phyloP scores from a whole-genome alignment of 1,140 invertebrate species.

The Tribolium madens region DNA sequence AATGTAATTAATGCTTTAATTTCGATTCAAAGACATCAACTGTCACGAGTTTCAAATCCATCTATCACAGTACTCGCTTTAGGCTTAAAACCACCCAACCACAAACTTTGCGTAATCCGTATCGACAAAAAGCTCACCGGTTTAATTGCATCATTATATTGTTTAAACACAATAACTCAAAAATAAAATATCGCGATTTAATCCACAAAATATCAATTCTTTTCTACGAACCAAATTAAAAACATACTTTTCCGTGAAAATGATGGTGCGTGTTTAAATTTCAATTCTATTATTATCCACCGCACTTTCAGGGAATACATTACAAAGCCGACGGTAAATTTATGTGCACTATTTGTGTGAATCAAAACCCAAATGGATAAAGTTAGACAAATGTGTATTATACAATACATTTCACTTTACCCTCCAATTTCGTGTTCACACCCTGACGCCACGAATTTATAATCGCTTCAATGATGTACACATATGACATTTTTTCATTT shows the following conservation, averaged over 20 bases:
- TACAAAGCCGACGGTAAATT: slow-evolving; percentile 42
- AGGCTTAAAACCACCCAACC: slow-evolving; percentile 40
- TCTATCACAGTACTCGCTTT: slow-evolving; percentile 37
- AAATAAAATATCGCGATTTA: slow-evolving; percentile 3
- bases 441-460: slow-evolving; percentile 36
- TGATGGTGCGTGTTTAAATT: slow-evolving; percentile 19
- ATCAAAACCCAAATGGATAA: slow-evolving; percentile 48
- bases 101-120: slow-evolving; percentile 41
- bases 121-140: slow-evolving; percentile 10
- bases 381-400: slow-evolving; percentile 48
- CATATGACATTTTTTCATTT: slow-evolving; percentile 41
- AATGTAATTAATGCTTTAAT: slow-evolving; percentile 62
- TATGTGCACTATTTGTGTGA: slow-evolving; percentile 49
- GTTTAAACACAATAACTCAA: slow-evolving; percentile 7
- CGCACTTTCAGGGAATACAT: slow-evolving; percentile 34
- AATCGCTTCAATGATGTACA: slow-evolving; percentile 48
- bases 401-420: slow-evolving; percentile 50
- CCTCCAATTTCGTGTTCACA: slow-evolving; percentile 45
- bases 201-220: neutral
- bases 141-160: slow-evolving; percentile 33
- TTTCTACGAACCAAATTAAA: slow-evolving; percentile 25
- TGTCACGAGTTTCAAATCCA: slow-evolving; percentile 47
- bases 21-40: slow-evolving; percentile 55
- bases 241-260: slow-evolving; percentile 24
- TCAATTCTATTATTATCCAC: slow-evolving; percentile 33